Base-by-base conservation (phyloP, 1,140 invertebrate genomes). In the Zaprionus lachaisei region DNA sequence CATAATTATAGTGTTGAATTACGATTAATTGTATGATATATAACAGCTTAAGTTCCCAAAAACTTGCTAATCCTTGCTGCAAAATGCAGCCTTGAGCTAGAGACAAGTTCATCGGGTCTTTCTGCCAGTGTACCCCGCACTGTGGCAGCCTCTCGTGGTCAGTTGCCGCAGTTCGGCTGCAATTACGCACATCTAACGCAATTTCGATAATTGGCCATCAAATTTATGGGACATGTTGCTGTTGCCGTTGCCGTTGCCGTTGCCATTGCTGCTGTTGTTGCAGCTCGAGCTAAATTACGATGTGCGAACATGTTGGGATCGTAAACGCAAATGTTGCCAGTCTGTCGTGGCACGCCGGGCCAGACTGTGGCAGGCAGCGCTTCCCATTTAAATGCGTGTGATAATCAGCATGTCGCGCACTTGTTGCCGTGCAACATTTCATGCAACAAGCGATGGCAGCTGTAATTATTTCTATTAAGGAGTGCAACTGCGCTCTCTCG, bases 121-220 rank as follows among this genome's bases (percentile, higher is more conserved):
- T 66, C 56, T 15, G 22, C 24, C 37, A 56, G 64, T 66, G 64
- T 57, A 63, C 28, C 20, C 20, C 41, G 41, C 41, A 17, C 41
- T 47, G 38, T n/a, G 14, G 15, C 41, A 5, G 15, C 41, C 6
- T 47, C 41, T 9, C 41, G 17, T 47, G 41, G n/a, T 11, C 31
- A 34, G 31, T 34, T 34, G 31, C 41, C n/a, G 41, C 41, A 47
- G n/a, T 47, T 17, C 17, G 41, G 66, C 75, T 56, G 80, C 82
- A 91, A 91, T 91, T 91, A 91, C 86, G 86, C 86, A 91, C 73
- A 86, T 87, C 86, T 91, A 91, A 91, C 75, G 89, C 82, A 89
- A 91, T 92, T 91, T 92, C 77, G 71, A 90, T 91, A 91, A 91
- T 91, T 91, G 89, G 82, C 66, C 85, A 80, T 73, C 77, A 82